phyloP scores from a whole-genome alignment of 2,888 invertebrate genomes.

The Machimus atricapillus region DNA sequence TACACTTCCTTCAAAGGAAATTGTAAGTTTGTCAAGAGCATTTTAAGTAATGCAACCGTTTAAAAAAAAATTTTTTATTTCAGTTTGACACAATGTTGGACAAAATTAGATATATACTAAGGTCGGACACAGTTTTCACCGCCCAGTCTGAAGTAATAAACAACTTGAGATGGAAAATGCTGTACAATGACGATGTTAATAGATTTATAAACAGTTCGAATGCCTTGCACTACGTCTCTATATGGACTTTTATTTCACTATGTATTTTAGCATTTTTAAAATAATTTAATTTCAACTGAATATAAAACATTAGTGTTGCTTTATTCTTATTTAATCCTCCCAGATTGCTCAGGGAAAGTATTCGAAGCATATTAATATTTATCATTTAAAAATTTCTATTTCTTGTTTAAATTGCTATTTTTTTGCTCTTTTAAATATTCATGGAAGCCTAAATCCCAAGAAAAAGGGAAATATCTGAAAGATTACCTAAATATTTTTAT shows the following conservation, averaged over 20 bases:
- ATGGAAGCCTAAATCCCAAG: too few relatives aligned
- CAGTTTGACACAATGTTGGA: conserved; percentile 1
- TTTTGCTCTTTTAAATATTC: too few relatives aligned
- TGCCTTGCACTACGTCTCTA: neutral
- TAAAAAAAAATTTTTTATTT: neutral
- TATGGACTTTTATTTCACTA: neutral
- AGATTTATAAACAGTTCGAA: neutral
- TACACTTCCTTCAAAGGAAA: neutral
- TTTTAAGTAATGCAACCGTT: neutral
- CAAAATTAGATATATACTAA: neutral
- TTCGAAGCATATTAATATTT: too few relatives aligned
- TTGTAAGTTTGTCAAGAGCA: neutral
- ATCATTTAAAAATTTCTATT: too few relatives aligned
- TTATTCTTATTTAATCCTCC: neutral
- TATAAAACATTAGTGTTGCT: neutral
- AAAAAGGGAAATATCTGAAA: too few relatives aligned
- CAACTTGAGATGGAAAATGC: neutral
- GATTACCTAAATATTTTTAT: too few relatives aligned
- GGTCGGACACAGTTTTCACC: neutral
- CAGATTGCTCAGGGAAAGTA: too few relatives aligned
- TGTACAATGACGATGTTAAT: neutral
- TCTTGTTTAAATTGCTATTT: too few relatives aligned
- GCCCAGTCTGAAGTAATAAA: neutral
- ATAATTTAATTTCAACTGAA: neutral
- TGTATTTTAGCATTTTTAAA: neutral